Conservation (phyloP, 2,797 vertebrate genomes). For the Danio aesculapii region DNA sequence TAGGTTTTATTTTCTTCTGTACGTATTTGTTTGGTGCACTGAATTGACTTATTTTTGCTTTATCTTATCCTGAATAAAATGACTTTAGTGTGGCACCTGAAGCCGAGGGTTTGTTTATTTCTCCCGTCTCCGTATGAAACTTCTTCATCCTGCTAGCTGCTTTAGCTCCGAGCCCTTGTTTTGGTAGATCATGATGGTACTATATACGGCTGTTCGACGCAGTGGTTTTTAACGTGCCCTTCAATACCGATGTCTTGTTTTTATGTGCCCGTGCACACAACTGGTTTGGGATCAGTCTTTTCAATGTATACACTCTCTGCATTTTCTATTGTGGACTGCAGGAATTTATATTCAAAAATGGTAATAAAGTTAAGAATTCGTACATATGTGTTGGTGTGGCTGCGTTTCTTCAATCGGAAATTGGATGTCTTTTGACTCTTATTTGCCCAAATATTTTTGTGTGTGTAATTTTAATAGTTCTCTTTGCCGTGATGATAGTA, state of each 20-base stretch:
- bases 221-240: constrained; percentile 56
- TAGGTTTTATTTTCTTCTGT: constrained; percentile 70
- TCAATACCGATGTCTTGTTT: constrained; percentile 64
- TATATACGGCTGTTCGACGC: constrained; percentile 48
- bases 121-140: constrained; percentile 1
- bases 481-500: too few relatives aligned
- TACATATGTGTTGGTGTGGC: constrained; percentile 29
- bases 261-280: constrained; percentile 72
- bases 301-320: constrained; percentile 80
- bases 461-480: too few relatives aligned
- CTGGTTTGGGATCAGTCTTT: constrained; percentile 81
- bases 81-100: constrained; percentile 64
- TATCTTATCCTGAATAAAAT: constrained; percentile 74
- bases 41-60: constrained; percentile 73
- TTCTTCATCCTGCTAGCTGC: constrained; percentile 4
- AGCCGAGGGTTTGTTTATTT: constrained; percentile 57
- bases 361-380: constrained; percentile 81
- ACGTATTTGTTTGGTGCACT: constrained; percentile 77
- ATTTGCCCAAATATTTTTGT: too few relatives aligned
- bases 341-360: constrained; percentile 83
- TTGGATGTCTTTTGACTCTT: too few relatives aligned
- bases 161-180: constrained; percentile 39
- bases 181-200: constrained; percentile 57
- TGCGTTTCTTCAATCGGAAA: background rate
- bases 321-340: constrained; percentile 85